Conservation (phyloP, 2,888 invertebrate species). For the Rhabditoides inermis region DNA sequence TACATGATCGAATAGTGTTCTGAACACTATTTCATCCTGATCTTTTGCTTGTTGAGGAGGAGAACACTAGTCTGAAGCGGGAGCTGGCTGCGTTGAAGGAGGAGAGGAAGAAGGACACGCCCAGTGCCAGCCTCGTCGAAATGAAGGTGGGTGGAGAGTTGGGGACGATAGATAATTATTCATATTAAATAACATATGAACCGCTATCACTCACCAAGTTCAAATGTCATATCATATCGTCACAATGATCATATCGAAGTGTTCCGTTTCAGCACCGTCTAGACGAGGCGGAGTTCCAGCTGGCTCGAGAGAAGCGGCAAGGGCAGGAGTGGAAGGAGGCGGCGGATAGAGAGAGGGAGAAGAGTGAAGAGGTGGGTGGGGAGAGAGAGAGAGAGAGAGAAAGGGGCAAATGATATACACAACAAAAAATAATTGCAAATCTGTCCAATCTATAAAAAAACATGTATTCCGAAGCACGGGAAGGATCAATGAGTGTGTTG, state of each 20-base stretch:
- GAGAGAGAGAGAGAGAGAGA: slow-evolving; percentile 6
- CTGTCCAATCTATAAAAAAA: neutral
- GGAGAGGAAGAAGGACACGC: too few relatives aligned
- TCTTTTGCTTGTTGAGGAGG: too few relatives aligned
- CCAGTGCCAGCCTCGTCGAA: too few relatives aligned
- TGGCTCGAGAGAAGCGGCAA: slow-evolving; percentile 7
- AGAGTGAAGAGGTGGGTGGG: slow-evolving; percentile 7
- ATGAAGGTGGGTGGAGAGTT: neutral
- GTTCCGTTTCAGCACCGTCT: too few relatives aligned
- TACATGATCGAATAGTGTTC: too few relatives aligned
- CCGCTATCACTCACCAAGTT: too few relatives aligned
- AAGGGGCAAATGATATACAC: slow-evolving; percentile 5
- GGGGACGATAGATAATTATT: neutral
- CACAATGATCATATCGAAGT: neutral
- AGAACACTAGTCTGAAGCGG: too few relatives aligned
- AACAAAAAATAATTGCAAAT: neutral
- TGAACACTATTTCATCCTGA: too few relatives aligned
- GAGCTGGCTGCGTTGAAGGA: too few relatives aligned
- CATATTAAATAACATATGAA: too few relatives aligned
- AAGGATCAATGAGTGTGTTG: too few relatives aligned
- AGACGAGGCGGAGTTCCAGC: slow-evolving; percentile 8
- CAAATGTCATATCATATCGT: neutral
- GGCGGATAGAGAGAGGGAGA: slow-evolving; percentile 6
- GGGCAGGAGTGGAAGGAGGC: slow-evolving; percentile 6
- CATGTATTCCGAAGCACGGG: too few relatives aligned